Percentiles rank a stretch among this genome's conserved stretches.
These are phyloP conservation scores for Takifugu ocellatus DNA, from an alignment of 2,797 vertebrate genomes.

Conservation along the genomic window DNA sequence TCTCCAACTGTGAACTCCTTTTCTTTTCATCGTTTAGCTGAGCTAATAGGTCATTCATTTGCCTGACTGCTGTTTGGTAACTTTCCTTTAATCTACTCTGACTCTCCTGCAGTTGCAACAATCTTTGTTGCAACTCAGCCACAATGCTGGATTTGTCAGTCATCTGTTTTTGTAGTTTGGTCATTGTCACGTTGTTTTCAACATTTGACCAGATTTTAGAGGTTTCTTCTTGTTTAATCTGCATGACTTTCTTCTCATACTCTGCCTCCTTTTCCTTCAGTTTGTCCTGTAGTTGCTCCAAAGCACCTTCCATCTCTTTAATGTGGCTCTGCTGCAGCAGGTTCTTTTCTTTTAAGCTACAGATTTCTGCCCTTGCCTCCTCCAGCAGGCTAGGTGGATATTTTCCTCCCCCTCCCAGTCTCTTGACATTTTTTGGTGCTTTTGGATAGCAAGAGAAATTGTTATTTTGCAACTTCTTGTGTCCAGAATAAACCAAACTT, in stretches of 20 bases:
- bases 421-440: conserved; percentile 29
- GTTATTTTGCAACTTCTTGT: conserved; percentile 51
- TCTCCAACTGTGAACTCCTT: conserved; percentile 78
- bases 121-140: conserved; percentile 69
- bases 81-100: conserved; percentile 77
- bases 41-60: conserved; percentile 77
- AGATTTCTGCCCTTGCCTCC: conserved; percentile 84
- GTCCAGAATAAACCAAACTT: conserved; percentile 56
- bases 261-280: conserved; percentile 82
- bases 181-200: conserved; percentile 81
- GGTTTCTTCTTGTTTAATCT: conserved; percentile 79
- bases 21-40: conserved; percentile 80
- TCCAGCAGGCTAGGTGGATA: conserved; percentile 78
- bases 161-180: conserved; percentile 86
- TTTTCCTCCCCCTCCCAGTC: conserved; percentile 67
- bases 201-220: conserved; percentile 85
- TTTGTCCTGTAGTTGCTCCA: conserved; percentile 74
- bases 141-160: conserved; percentile 77
- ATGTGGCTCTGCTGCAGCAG: conserved; percentile 80
- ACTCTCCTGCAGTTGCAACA: conserved; percentile 75
- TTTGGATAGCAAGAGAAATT: conserved; percentile 9
- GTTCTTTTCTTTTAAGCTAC: conserved; percentile 82
- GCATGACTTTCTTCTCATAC: conserved; percentile 76
- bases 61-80: conserved; percentile 76
- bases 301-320: conserved; percentile 77